Evolutionary conservation across 2,797 vertebrate species (phyloP), one percentile per base, ranked within the genome.

Genomic region (Pampus argenteus): DNA sequence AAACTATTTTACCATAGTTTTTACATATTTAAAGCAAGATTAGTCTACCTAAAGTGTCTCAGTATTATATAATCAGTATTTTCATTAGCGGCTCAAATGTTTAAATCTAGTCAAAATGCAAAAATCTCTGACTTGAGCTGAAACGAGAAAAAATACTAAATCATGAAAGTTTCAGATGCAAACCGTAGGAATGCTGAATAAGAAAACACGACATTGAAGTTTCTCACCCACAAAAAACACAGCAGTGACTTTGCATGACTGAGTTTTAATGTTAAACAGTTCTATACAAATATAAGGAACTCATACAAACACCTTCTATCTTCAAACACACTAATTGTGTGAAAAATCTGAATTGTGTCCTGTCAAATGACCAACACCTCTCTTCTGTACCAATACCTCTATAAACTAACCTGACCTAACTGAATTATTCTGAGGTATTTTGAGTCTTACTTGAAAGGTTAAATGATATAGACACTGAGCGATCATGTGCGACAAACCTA

Each of bases 231-330:
- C 47, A 76, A 52, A 62, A 1, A 66, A 54, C 4, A 80, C 51
- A 65, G 8, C 18, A 0, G 10, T 29, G 36, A 71, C 34, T 81
- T 71, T 58, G 68, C 69, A 83, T 79, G 78, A 78, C 28, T 48
- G 22, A 36, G 1, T 78, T 89, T 90, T 89, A 83, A 82, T 89
- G 69, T 87, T 75, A 76, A 87, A 89, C 75, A 64, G 10, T 62
- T 87, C 52, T 54, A 52, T 90, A 90, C 88, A 90, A 89, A 91
- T 75, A 86, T 84, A 87, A 78, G 77, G 65, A 81, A 79, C 66
- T 68, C 28, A 58, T 70, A 78, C 58, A 66, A 84, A 80, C 11
- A 56, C 2, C 51, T 42, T n/a, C 28, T 55, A 31, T 44, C 14
- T 48, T 67, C 60, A 34, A 45, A 38, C 55, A 63, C 49, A 58